These are phyloP conservation scores for Hymenochirus boettgeri DNA, from an alignment of 2,113 vertebrate genomes.

Conservation along the genomic window DNA sequence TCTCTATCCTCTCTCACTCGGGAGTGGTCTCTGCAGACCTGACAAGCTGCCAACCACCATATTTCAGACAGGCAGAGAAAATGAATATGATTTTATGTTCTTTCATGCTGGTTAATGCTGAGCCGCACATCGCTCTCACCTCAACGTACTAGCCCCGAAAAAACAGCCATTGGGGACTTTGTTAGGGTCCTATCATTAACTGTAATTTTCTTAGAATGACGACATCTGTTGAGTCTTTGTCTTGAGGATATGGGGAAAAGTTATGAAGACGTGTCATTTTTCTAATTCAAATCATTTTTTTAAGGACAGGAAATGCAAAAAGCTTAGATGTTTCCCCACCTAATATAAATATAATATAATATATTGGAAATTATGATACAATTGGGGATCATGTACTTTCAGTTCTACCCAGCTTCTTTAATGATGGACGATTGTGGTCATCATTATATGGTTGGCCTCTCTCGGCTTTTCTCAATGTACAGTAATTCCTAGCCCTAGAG, in stretches of 20 bases:
- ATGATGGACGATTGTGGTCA: too few species aligned
- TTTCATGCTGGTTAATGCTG: constrained; percentile 40
- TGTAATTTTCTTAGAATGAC: constrained; percentile 2
- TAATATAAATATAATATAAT: too few species aligned
- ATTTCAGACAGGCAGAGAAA: constrained; percentile 38
- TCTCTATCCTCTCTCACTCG: background rate
- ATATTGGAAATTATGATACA: too few species aligned
- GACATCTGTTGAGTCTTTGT: constrained; percentile 12
- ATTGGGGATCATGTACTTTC: too few species aligned
- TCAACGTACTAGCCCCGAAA: constrained; percentile 33
- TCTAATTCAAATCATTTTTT: too few species aligned
- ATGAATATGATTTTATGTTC: constrained; percentile 42
- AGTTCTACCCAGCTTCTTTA: too few species aligned
- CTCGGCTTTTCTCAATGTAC: too few species aligned
- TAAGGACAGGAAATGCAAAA: too few species aligned
- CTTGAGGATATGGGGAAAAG: background rate
- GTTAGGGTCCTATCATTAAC: constrained; percentile 12
- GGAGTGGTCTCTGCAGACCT: constrained; percentile 36
- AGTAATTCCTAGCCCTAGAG: too few species aligned
- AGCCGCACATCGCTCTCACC: constrained; percentile 35
- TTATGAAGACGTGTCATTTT: too few species aligned
- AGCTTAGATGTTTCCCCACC: too few species aligned
- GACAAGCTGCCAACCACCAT: constrained; percentile 33
- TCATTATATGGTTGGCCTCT: too few species aligned
- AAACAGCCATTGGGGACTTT: constrained; percentile 18